phyloP scores from a whole-genome alignment of 2,797 vertebrate species.

The Anguilla obscura region DNA sequence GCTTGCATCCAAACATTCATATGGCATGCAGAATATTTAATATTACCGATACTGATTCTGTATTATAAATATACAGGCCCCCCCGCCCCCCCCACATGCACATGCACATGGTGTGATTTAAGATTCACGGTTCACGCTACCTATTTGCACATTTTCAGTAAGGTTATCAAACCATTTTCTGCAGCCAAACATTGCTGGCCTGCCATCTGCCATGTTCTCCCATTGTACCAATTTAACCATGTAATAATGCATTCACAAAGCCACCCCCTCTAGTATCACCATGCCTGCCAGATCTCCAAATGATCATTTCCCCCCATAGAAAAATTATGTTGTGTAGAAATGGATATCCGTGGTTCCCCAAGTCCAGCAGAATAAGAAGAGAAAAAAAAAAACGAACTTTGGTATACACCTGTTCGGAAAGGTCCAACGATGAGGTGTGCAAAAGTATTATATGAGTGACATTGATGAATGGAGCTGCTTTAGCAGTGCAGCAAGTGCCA shows the following conservation, averaged over 20 bases:
- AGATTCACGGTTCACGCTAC: too few species aligned
- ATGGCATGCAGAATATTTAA: too few species aligned
- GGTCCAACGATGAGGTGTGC: background rate
- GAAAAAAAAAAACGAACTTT: slow-evolving; percentile 4
- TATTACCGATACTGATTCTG: too few species aligned
- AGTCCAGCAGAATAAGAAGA: background rate
- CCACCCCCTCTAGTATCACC: background rate
- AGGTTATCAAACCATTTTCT: background rate
- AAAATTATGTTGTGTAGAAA: slow-evolving; percentile 4
- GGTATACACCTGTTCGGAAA: slow-evolving; percentile 4
- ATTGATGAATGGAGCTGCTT: background rate
- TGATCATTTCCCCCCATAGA: background rate
- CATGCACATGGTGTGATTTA: too few species aligned
- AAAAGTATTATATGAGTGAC: background rate
- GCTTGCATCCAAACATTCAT: too few species aligned
- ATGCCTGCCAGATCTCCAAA: background rate
- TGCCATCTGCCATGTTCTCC: slow-evolving; percentile 4
- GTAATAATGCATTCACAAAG: slow-evolving; percentile 9
- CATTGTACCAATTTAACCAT: background rate
- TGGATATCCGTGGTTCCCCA: background rate
- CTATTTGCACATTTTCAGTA: background rate
- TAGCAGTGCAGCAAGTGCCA: background rate
- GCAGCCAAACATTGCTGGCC: background rate
- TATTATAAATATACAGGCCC: too few species aligned
- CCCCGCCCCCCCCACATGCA: too few species aligned